A percentile compares a stretch with the other conserved stretches of the same genome.
Conservation (phyloP, 2,797 vertebrate species). For the Mus caroli region DNA sequence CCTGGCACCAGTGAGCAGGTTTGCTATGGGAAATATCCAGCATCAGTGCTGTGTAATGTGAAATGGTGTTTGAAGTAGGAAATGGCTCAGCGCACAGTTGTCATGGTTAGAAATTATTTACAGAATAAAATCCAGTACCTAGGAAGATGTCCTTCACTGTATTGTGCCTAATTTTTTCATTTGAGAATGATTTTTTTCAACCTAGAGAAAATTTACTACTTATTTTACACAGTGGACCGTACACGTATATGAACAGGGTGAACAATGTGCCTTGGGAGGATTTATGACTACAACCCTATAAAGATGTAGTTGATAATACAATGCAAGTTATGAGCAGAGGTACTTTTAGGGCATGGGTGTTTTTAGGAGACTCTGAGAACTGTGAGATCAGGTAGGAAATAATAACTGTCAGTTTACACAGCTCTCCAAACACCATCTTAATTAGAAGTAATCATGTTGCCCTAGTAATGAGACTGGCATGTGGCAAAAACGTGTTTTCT, state of each 20-base stretch:
- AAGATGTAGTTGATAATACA: neutral
- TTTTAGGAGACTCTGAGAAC: neutral
- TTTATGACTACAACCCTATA: neutral
- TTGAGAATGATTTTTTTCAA: conserved; percentile 45
- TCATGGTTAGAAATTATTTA: neutral
- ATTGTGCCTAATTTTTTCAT: neutral
- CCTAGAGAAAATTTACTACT: neutral
- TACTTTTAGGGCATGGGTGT: neutral
- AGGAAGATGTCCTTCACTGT: neutral
- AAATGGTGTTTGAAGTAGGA: neutral
- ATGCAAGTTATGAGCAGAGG: neutral
- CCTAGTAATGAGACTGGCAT: conserved; percentile 61
- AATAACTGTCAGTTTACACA: conserved; percentile 49
- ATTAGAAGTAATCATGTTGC: conserved; percentile 65
- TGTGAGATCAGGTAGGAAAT: conserved; percentile 38
- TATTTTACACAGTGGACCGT: neutral
- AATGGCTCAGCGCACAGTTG: neutral
- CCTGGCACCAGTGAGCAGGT: neutral
- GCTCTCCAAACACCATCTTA: conserved; percentile 50
- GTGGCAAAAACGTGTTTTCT: conserved; percentile 58
- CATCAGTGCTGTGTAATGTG: neutral
- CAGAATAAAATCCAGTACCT: neutral
- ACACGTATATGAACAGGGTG: neutral
- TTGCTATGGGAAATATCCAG: neutral
- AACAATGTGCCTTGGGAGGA: neutral